Evolutionary conservation across 2,888 invertebrate genomes (phyloP).

Genomic region (Heteropelma amictum): DNA sequence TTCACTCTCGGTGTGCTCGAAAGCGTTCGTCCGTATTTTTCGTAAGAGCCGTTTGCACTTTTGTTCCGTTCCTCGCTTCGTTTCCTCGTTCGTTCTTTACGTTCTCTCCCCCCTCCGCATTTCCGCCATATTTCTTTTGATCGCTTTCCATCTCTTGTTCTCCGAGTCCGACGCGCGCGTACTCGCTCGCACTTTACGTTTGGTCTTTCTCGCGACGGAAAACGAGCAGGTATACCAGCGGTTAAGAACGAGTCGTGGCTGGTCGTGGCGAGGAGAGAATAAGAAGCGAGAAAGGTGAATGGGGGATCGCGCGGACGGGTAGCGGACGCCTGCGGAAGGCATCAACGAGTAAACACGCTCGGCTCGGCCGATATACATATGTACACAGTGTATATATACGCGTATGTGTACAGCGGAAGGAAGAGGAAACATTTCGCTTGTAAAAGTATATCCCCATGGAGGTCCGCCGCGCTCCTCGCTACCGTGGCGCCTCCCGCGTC

Average conservation of each 20-base stretch:
- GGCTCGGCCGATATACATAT: neutral
- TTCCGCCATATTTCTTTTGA: neutral
- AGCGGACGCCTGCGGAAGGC: slow-evolving; percentile 32
- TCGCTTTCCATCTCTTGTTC: slow-evolving; percentile 9
- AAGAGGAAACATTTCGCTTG: slow-evolving; percentile 36
- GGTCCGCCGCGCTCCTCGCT: slow-evolving; percentile 14
- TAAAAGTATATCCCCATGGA: slow-evolving; percentile 27
- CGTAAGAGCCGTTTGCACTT: neutral
- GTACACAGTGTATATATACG: neutral
- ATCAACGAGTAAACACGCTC: neutral
- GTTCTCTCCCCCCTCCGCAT: neutral
- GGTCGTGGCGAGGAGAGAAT: slow-evolving; percentile 7
- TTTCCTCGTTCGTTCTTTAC: neutral
- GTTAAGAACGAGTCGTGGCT: too few species aligned
- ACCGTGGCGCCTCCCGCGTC: slow-evolving; percentile 30
- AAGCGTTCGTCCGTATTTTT: slow-evolving; percentile 10
- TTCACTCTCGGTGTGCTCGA: neutral
- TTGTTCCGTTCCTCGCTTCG: neutral
- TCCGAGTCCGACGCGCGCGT: too few species aligned
- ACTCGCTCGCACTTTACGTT: slow-evolving; percentile 13
- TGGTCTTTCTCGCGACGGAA: slow-evolving; percentile 16
- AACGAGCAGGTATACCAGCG: slow-evolving; percentile 38
- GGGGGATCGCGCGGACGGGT: slow-evolving; percentile 25
- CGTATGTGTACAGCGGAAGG: slow-evolving; percentile 8
- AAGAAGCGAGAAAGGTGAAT: slow-evolving; percentile 43